Evolutionary conservation across 2,888 invertebrate genomes (phyloP).

Genomic region (Argyresthia goedartella): DNA sequence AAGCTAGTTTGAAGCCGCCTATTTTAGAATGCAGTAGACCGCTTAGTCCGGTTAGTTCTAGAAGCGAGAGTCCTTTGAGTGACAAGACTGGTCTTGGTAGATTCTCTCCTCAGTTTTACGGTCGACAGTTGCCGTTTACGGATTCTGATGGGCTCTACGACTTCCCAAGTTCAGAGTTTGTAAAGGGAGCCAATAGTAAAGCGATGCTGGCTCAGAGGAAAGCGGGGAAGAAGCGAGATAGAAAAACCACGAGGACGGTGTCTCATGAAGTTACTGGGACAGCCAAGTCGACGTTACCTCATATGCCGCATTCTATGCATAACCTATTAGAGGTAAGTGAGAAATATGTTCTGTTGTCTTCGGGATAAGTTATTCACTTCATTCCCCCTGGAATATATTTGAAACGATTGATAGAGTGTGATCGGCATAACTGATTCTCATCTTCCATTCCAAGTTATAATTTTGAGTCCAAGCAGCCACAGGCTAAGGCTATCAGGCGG

Average conservation of each 20-base stretch:
- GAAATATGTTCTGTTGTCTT: background rate
- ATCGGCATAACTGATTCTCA: no score
- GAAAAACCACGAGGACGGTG: conserved; percentile 67
- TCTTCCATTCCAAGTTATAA: no score
- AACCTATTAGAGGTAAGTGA: conserved; percentile 72
- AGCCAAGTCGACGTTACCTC: conserved; percentile 67
- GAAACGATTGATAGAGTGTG: no score
- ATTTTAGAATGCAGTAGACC: conserved; percentile 68
- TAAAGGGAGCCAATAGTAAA: conserved; percentile 66
- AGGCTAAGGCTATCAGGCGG: no score
- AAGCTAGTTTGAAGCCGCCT: conserved; percentile 50
- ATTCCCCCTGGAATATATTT: background rate
- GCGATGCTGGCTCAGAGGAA: conserved; percentile 69
- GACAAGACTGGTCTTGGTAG: conserved; percentile 77
- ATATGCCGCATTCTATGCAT: conserved; percentile 66
- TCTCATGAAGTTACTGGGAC: conserved; percentile 57
- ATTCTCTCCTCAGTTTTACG: conserved; percentile 81
- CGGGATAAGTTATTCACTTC: background rate
- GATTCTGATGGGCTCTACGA: conserved; percentile 86
- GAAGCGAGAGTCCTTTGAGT: conserved; percentile 84
- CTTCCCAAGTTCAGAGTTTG: conserved; percentile 81
- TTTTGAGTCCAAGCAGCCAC: no score
- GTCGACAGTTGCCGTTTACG: conserved; percentile 78
- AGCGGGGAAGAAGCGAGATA: conserved; percentile 73
- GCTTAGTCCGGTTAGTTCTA: conserved; percentile 81